phyloP scores from a whole-genome alignment of 2,888 invertebrate species.

The Oscheius sp. region DNA sequence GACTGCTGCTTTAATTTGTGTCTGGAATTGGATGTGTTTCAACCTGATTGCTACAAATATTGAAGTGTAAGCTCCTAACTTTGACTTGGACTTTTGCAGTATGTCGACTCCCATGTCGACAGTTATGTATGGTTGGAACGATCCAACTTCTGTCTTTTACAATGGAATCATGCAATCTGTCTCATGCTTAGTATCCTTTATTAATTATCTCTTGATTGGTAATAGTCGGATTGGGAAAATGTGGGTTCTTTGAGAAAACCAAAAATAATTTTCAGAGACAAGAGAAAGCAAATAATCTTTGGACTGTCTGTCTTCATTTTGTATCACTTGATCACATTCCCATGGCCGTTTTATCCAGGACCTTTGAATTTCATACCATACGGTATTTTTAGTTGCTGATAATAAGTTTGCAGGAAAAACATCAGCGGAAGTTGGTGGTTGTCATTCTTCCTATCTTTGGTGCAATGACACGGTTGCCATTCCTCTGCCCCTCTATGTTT shows the following conservation, averaged over 20 bases:
- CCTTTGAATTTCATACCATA: constrained; percentile 44
- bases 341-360: constrained; percentile 51
- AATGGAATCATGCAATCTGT: constrained; percentile 51
- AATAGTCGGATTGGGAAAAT: constrained; percentile 47
- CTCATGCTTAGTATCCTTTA: constrained; percentile 47
- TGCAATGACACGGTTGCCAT: constrained; percentile 41
- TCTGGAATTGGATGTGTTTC: constrained; percentile 50
- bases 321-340: constrained; percentile 46
- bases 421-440: constrained; percentile 42
- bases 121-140: constrained; percentile 52
- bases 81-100: constrained; percentile 24
- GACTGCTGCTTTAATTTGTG: constrained; percentile 47
- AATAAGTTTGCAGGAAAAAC: constrained; percentile 31
- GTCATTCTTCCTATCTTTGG: constrained; percentile 43
- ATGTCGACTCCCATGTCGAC: constrained; percentile 52
- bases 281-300: constrained; percentile 44
- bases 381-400: background rate
- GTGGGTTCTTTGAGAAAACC: constrained; percentile 10
- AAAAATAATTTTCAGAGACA: constrained; percentile 32
- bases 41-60: constrained; percentile 52
- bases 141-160: constrained; percentile 45
- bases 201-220: constrained; percentile 45
- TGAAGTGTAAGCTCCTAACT: constrained; percentile 45
- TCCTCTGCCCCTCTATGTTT: constrained; percentile 40
- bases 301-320: constrained; percentile 41